phyloP scores from a whole-genome alignment of 2,888 invertebrate genomes.

The Microctonus brassicae region DNA sequence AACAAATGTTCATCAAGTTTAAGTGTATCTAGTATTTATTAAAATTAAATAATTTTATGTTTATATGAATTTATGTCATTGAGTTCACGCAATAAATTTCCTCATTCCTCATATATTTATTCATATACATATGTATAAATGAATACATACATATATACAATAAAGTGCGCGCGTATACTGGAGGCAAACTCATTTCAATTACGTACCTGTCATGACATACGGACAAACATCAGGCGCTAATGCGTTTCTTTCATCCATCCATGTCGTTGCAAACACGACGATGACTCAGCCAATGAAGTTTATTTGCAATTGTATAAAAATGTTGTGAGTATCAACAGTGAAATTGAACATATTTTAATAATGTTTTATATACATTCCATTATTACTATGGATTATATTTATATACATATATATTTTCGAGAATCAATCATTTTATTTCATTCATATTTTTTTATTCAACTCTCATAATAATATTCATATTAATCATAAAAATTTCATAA shows the following conservation, averaged over 20 bases:
- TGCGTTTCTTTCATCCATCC: slow-evolving; percentile 45
- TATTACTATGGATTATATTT: no score
- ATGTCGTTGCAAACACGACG: slow-evolving; percentile 32
- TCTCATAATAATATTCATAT: no score
- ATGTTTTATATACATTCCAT: no score
- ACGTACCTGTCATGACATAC: slow-evolving; percentile 48
- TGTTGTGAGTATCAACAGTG: no score
- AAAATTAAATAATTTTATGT: background rate
- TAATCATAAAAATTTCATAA: no score
- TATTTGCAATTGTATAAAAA: slow-evolving; percentile 38
- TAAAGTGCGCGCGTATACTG: background rate
- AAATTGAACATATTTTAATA: no score
- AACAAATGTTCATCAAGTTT: background rate
- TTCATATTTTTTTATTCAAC: no score
- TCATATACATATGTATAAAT: no score
- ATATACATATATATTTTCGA: no score
- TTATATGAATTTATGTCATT: background rate
- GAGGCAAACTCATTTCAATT: slow-evolving; percentile 46
- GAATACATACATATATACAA: no score
- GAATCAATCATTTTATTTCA: no score
- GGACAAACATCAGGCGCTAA: slow-evolving; percentile 44
- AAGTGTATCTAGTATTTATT: background rate
- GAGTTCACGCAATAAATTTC: background rate
- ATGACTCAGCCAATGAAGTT: slow-evolving; percentile 45
- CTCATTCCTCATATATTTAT: background rate